phyloP scores from a whole-genome alignment of 2,797 vertebrate genomes.

The Podargus strigoides region DNA sequence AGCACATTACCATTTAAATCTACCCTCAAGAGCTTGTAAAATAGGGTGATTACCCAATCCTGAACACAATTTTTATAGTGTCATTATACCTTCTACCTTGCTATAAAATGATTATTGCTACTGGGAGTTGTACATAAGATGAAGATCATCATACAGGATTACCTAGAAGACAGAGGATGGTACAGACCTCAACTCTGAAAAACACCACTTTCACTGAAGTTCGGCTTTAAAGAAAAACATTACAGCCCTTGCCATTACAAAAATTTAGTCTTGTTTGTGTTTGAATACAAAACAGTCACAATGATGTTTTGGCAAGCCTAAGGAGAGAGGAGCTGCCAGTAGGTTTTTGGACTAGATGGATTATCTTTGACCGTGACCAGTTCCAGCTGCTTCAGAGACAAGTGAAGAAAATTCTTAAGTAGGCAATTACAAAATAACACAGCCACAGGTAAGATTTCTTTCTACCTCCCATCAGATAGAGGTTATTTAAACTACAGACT shows the following conservation, averaged over 20 bases:
- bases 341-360: not conserved
- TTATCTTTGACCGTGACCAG: not conserved
- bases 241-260: not conserved
- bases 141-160: not conserved
- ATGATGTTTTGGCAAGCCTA: not conserved
- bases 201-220: not conserved
- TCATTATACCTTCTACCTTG: not conserved
- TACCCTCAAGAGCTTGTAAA: not conserved
- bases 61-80: not conserved
- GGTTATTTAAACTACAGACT: not conserved
- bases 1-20: conserved; percentile 1
- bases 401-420: not conserved
- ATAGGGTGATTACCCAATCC: not conserved
- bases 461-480: not conserved
- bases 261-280: not conserved
- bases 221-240: not conserved
- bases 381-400: not conserved
- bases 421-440: not conserved
- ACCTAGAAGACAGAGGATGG: not conserved
- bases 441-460: not conserved
- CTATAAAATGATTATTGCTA: not conserved
- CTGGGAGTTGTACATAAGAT: not conserved
- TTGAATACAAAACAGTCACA: not conserved
- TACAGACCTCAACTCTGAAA: not conserved
- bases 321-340: not conserved